phyloP scores from a whole-genome alignment of 37 sponge, comb jelly and placozoan genomes.

The Geodia barretti region DNA sequence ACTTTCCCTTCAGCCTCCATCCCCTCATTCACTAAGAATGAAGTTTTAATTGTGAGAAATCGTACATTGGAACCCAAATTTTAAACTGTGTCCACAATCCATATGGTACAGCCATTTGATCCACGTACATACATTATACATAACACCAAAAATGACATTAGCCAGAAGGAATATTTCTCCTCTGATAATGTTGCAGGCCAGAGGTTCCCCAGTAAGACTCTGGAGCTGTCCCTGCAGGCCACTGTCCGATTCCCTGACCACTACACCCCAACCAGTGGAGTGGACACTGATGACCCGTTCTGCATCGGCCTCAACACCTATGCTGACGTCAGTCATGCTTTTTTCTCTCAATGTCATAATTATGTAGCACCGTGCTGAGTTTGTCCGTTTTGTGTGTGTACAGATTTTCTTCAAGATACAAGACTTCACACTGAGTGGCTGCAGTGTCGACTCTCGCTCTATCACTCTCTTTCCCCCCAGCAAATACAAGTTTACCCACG shows the following conservation, averaged over 20 bases:
- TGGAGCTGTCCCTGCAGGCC: conserved; percentile 83
- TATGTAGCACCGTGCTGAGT: not conserved
- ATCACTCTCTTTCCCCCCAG: conserved; percentile 70
- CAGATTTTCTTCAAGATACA: conserved; percentile 75
- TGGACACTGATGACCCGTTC: conserved; percentile 52
- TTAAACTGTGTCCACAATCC: too few species aligned
- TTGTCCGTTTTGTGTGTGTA: not conserved
- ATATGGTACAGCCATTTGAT: too few species aligned
- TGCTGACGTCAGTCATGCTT: conserved; percentile 45
- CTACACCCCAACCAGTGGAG: not conserved
- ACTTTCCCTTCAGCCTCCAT: too few species aligned
- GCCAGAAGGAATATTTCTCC: too few species aligned
- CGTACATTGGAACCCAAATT: too few species aligned
- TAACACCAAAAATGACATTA: too few species aligned
- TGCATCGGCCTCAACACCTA: conserved; percentile 85
- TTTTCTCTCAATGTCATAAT: not conserved
- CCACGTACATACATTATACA: too few species aligned
- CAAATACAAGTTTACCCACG: conserved; percentile 60
- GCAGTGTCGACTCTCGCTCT: conserved; percentile 75
- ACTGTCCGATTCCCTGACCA: conserved; percentile 68
- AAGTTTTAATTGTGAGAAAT: too few species aligned
- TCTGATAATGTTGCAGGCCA: too few species aligned
- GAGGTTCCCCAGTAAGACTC: conserved; percentile 78
- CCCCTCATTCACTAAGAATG: too few species aligned
- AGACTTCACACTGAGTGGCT: conserved; percentile 79